These are phyloP conservation scores for Synanceia verrucosa DNA, from an alignment of 2,797 vertebrate genomes.

Conservation along the genomic window DNA sequence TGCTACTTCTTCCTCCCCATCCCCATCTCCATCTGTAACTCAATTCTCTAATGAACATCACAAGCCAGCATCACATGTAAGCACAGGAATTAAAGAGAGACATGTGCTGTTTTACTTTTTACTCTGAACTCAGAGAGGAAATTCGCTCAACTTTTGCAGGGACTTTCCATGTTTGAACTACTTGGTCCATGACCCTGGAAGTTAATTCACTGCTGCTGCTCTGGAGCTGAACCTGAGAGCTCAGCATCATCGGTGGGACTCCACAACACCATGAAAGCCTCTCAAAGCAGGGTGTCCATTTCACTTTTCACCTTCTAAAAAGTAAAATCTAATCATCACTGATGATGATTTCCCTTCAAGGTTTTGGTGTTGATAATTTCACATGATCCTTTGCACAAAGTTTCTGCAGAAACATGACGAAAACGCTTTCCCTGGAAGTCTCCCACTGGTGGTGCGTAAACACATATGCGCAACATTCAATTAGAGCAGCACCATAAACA, in stretches of 20 bases:
- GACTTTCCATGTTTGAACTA: conserved; percentile 45
- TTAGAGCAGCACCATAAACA: background rate
- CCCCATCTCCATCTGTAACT: conserved; percentile 67
- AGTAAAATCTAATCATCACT: background rate
- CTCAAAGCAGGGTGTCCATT: background rate
- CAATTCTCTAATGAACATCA: conserved; percentile 79
- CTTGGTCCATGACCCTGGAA: conserved; percentile 34
- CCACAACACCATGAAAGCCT: conserved; percentile 5
- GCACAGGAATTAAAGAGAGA: conserved; percentile 44
- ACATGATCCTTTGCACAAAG: background rate
- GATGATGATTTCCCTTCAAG: background rate
- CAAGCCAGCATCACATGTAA: conserved; percentile 77
- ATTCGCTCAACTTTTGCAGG: background rate
- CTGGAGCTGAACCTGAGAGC: conserved; percentile 38
- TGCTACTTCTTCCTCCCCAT: conserved; percentile 25
- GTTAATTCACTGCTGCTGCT: conserved; percentile 51
- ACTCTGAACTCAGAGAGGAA: conserved; percentile 11
- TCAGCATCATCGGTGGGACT: conserved; percentile 26
- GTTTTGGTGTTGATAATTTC: background rate
- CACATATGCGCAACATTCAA: conserved; percentile 23
- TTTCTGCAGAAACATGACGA: conserved; percentile 9
- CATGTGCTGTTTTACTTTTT: conserved; percentile 9
- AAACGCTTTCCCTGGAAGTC: background rate
- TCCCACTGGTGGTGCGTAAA: background rate
- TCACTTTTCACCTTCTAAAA: conserved; percentile 5